Evolutionary conservation across 2,888 invertebrate species (phyloP).

Genomic region (Apamea monoglypha): DNA sequence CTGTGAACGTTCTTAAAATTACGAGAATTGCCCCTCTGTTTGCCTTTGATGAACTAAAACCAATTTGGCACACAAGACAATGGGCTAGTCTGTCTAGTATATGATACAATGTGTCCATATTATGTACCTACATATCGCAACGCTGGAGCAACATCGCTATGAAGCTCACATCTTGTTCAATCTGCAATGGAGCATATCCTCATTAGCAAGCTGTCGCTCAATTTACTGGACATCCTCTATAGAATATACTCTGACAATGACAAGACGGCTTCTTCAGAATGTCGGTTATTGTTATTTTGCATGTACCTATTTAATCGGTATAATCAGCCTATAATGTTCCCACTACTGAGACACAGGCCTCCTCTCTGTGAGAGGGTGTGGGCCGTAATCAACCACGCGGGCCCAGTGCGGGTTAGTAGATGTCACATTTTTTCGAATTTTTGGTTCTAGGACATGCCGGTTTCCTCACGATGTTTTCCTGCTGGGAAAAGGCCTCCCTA

Average conservation of each 20-base stretch:
- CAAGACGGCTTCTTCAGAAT: not conserved
- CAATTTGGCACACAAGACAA: slow-evolving; percentile 6
- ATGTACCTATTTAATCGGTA: not conserved
- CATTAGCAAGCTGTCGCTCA: slow-evolving; percentile 19
- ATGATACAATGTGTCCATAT: slow-evolving; percentile 2
- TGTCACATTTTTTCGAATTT: too few species aligned
- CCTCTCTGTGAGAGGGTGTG: too few species aligned
- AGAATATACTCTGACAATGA: not conserved
- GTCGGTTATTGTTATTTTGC: not conserved
- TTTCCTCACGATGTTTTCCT: too few species aligned
- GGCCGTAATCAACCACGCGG: too few species aligned
- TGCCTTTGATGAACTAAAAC: slow-evolving; percentile 8
- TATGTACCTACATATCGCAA: not conserved
- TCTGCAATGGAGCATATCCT: slow-evolving; percentile 8
- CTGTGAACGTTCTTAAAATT: too few species aligned
- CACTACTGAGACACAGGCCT: too few species aligned
- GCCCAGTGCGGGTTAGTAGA: too few species aligned
- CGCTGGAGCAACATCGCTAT: not conserved
- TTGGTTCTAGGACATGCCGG: too few species aligned
- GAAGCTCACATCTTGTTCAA: slow-evolving; percentile 15
- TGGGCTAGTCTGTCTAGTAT: not conserved
- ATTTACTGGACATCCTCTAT: not conserved
- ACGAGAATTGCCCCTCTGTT: too few species aligned
- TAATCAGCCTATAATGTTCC: too few species aligned
- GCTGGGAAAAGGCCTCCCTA: too few species aligned